These are phyloP conservation scores for Drosophila peninsularis DNA, from an alignment of 2,888 invertebrate species.

Conservation along the genomic window DNA sequence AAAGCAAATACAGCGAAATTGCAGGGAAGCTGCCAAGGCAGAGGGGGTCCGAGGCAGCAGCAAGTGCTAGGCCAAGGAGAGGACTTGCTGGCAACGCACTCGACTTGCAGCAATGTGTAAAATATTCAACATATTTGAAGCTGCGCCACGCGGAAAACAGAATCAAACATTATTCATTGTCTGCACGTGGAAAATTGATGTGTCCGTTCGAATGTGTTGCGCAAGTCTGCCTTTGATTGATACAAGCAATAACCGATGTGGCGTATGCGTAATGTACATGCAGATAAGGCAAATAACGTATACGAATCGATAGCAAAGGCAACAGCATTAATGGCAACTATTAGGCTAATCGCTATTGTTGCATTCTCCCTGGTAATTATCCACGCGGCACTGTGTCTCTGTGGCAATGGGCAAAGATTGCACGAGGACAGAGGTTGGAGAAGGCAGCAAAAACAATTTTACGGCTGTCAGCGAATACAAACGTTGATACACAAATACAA, in stretches of 20 bases:
- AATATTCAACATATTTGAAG: conserved; percentile 61
- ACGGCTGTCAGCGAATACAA: conserved; percentile 79
- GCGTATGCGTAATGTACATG: conserved; percentile 50
- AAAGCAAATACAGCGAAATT: conserved; percentile 67
- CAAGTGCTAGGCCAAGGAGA: conserved; percentile 27
- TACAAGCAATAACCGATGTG: conserved; percentile 54
- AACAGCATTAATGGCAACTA: conserved; percentile 67
- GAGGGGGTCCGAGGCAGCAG: neutral
- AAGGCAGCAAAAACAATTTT: conserved; percentile 60
- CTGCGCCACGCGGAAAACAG: conserved; percentile 57
- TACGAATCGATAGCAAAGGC: conserved; percentile 33
- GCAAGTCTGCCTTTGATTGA: conserved; percentile 59
- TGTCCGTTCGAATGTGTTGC: conserved; percentile 20
- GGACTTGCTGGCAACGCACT: conserved; percentile 29
- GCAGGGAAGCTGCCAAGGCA: conserved; percentile 36
- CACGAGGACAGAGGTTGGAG: conserved; percentile 4
- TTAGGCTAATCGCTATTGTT: conserved; percentile 73
- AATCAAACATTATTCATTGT: conserved; percentile 70
- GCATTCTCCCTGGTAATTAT: conserved; percentile 62
- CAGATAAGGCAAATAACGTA: conserved; percentile 2
- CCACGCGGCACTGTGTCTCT: conserved; percentile 19
- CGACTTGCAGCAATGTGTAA: conserved; percentile 53
- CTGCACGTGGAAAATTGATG: conserved; percentile 44
- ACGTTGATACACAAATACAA: conserved; percentile 73
- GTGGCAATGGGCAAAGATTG: conserved; percentile 23